Evolutionary conservation across 2,888 invertebrate genomes (phyloP), one percentile per base, ranked within the genome.

Genomic region (Napeogenes inachia): DNA sequence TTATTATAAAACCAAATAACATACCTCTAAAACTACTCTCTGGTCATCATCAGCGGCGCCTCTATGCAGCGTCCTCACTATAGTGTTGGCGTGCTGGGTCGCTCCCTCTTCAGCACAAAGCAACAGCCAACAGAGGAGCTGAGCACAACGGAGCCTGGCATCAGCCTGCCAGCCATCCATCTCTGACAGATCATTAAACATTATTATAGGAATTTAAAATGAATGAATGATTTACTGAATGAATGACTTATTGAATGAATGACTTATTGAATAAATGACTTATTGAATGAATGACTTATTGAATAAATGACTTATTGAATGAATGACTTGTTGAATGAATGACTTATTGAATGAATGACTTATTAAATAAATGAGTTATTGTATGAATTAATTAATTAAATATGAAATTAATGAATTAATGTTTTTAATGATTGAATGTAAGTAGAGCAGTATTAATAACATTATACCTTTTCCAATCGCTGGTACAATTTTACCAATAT

Each of bases 81-180:
- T 92, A 92, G 93, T 55, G 91, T 92, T 64, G 83, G 92, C 67
- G 93, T 95, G 93, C 75, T 94, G 94, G 0, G 95, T 95, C 59
- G 94, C 85, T 57, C 94, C 93, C 57, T 93, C 92, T 78, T 97
- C 97, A 1, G 94, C 93, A 76, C 95, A 94, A 38, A 95, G 82
- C 57, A 94, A 84, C 62, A 97, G 79, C 73, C 94, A 92, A 76
- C 94, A 94, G 21, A 97, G 84, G 13, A 97, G 87, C 73, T 95
- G 94, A 0, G 95, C 92, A 30, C 95, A 94, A 60, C 96, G 93
- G 2, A 95, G 87, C 56, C 95, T 85, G 0, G 93, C 92, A 63
- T 92, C 92, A 0, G 89, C 91, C 73, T 95, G 93, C 97, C 97
- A 97, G 69, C 96, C 94, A 0, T 92, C 91, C 72, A 97, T 90